Percentiles rank a stretch among this genome's conserved stretches.
Conservation (phyloP, 2,797 vertebrate species). For the Macropus fuliginosus region DNA sequence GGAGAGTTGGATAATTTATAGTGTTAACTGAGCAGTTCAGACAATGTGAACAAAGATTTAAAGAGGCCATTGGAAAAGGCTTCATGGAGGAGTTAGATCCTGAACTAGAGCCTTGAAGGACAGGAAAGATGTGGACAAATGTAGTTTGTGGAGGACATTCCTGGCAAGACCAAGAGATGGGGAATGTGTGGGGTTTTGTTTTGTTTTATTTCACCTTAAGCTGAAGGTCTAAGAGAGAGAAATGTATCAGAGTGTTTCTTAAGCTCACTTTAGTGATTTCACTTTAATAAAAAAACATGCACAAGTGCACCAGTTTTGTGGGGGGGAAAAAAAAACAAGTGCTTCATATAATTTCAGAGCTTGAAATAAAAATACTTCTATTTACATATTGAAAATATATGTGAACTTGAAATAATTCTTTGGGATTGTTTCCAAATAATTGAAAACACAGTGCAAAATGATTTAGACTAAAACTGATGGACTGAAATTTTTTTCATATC, state of each 20-base stretch:
- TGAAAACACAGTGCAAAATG: slow-evolving; percentile 8
- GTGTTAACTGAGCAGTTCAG: not conserved
- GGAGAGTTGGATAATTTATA: not conserved
- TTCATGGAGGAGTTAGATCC: not conserved
- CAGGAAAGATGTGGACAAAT: not conserved
- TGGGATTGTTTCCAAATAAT: slow-evolving; percentile 33
- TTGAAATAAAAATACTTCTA: slow-evolving; percentile 33
- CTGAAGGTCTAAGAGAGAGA: not conserved
- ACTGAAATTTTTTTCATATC: slow-evolving; percentile 23
- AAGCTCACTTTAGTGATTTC: slow-evolving; percentile 38
- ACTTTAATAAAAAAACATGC: slow-evolving; percentile 21
- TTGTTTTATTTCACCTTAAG: not conserved
- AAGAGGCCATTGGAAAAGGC: not conserved
- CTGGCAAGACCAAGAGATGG: not conserved
- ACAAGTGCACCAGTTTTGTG: not conserved
- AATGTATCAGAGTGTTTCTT: not conserved
- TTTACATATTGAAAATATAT: slow-evolving; percentile 49
- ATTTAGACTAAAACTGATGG: slow-evolving; percentile 21
- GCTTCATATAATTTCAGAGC: slow-evolving; percentile 45
- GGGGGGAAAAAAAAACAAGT: not conserved
- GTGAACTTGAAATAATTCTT: slow-evolving; percentile 24
- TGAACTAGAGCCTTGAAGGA: slow-evolving; percentile 1
- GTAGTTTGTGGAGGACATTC: not conserved
- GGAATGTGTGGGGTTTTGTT: not conserved
- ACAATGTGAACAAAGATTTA: not conserved